Percentiles rank a stretch among this genome's conserved stretches.
These are phyloP conservation scores for Frankliniella fusca DNA, from an alignment of 2,888 invertebrate species.

Conservation along the genomic window DNA sequence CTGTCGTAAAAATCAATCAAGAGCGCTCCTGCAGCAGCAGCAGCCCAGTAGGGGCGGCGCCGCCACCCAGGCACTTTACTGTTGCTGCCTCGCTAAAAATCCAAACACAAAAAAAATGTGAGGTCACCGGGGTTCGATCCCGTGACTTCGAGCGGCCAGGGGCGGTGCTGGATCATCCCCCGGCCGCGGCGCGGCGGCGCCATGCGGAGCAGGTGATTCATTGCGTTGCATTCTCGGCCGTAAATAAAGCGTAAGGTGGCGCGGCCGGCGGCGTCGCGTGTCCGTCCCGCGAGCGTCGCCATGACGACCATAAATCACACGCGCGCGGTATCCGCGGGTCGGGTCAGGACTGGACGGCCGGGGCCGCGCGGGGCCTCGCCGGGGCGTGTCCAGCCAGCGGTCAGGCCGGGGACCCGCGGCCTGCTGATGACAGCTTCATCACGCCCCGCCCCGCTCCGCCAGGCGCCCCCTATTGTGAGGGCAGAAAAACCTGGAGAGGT, in stretches of 20 bases:
- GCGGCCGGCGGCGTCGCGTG: slow-evolving; percentile 3
- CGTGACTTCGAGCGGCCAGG: neutral
- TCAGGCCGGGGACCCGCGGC: neutral
- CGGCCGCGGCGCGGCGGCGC: neutral
- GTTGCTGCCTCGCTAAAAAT: neutral
- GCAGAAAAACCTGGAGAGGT: neutral
- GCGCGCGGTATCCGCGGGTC: neutral
- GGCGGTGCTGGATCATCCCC: neutral
- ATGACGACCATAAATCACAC: slow-evolving; percentile 18
- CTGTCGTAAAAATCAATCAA: slow-evolving; percentile 21
- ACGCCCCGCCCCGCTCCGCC: neutral
- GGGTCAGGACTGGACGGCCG: neutral
- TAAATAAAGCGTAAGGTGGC: neutral
- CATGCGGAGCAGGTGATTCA: neutral
- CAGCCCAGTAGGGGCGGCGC: too few relatives aligned
- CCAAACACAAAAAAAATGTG: neutral
- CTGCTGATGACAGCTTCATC: slow-evolving; percentile 21
- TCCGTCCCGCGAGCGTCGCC: neutral
- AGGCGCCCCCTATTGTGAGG: neutral
- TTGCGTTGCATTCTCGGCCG: neutral
- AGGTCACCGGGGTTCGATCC: neutral
- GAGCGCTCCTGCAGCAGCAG: neutral
- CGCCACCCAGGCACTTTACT: too few relatives aligned
- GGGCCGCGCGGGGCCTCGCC: too few relatives aligned
- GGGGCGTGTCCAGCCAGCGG: neutral